These are phyloP conservation scores for Vidua macroura DNA, from an alignment of 2,113 vertebrate species.

Conservation along the genomic window DNA sequence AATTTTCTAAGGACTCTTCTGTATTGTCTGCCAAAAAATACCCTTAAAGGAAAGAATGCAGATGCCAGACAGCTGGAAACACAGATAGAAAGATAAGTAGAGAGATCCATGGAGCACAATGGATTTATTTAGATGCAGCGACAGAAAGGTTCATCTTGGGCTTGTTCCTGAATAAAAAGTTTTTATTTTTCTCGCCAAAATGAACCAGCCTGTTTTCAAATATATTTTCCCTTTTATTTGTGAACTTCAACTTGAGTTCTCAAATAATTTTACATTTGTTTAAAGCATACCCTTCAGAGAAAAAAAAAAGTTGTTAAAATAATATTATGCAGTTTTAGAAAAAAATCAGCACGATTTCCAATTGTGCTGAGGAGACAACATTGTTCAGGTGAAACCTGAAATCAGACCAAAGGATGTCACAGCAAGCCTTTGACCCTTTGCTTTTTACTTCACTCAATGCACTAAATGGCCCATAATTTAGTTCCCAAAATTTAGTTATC, in stretches of 20 bases:
- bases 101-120: neutral
- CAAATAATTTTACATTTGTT: neutral
- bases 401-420: neutral
- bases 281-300: neutral
- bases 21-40: neutral
- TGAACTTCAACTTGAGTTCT: neutral
- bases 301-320: neutral
- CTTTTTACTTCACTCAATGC: neutral
- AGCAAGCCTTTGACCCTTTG: neutral
- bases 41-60: neutral
- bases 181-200: neutral
- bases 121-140: neutral
- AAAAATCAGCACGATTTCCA: neutral
- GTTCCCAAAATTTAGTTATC: neutral
- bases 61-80: neutral
- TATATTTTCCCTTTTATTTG: neutral
- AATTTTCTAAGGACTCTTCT: neutral
- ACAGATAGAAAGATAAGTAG: neutral
- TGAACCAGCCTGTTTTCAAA: neutral
- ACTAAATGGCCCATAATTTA: neutral
- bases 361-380: fast-evolving
- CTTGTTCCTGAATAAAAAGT: neutral
- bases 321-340: neutral
- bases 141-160: neutral
- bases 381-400: neutral